Conservation (phyloP, 1,140 invertebrate species). For the Whitmania pigra region DNA sequence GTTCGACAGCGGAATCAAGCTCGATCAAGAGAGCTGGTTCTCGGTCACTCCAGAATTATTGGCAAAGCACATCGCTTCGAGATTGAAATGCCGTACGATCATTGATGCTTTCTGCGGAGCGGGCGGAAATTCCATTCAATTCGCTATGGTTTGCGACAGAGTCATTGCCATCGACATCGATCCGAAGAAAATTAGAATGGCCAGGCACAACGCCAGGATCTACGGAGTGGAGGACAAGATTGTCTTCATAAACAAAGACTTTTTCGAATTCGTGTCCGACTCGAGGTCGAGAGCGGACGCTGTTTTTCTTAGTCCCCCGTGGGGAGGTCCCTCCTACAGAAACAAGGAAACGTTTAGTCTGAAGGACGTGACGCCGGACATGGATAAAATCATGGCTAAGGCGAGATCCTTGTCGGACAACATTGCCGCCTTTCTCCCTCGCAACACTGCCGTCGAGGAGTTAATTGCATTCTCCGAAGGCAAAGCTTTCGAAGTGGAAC, state of each 20-base stretch:
- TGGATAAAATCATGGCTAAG: constrained; percentile 32
- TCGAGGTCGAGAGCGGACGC: constrained; percentile 50
- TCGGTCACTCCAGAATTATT: constrained; percentile 94
- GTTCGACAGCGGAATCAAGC: no score
- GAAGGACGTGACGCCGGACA: constrained; percentile 51
- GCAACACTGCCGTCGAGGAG: constrained; percentile 62
- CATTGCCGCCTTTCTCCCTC: constrained; percentile 76
- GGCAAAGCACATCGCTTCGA: constrained; percentile 70
- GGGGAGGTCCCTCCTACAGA: constrained; percentile 76
- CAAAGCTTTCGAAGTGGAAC: no score
- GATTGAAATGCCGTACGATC: constrained; percentile 57
- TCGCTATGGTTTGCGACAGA: constrained; percentile 73
- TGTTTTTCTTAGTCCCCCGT: constrained; percentile 87
- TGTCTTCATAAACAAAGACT: constrained; percentile 84
- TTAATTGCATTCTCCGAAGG: no score
- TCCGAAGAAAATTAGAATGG: constrained; percentile 68
- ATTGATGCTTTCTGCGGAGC: constrained; percentile 94
- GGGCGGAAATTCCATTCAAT: constrained; percentile 93
- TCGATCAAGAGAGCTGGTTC: constrained; percentile 77
- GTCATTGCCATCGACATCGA: constrained; percentile 91
- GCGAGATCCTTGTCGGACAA: constrained; percentile 47
- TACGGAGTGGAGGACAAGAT: constrained; percentile 80
- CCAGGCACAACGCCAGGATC: constrained; percentile 71
- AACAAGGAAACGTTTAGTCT: constrained; percentile 57
- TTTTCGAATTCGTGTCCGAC: constrained; percentile 46